Percentiles rank a stretch among this genome's conserved stretches.
Conservation (phyloP, 2,113 vertebrate genomes). For the Lates calcarifer region DNA sequence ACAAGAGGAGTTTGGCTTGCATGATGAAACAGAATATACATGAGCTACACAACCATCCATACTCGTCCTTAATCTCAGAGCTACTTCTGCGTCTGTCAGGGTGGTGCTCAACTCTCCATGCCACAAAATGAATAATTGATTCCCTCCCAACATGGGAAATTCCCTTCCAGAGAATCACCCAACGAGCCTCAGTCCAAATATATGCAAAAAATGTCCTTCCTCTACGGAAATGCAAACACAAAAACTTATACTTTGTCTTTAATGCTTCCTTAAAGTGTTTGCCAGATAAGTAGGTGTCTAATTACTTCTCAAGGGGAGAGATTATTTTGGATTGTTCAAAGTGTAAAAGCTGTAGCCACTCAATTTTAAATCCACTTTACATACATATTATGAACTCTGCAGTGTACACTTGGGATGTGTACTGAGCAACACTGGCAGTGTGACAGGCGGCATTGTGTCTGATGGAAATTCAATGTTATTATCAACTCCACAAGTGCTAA, state of each 20-base stretch:
- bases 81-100: slow-evolving; percentile 67
- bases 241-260: slow-evolving; percentile 44
- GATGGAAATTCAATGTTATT: not conserved
- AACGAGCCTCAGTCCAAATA: slow-evolving; percentile 37
- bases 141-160: slow-evolving; percentile 61
- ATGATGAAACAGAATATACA: slow-evolving; percentile 63
- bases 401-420: not conserved
- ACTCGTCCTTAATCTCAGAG: slow-evolving; percentile 70
- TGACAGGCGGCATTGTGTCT: not conserved
- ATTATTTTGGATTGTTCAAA: slow-evolving; percentile 35
- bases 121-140: slow-evolving; percentile 80
- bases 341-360: slow-evolving; percentile 2
- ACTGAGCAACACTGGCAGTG: not conserved
- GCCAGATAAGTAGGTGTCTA: slow-evolving; percentile 40
- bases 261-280: slow-evolving; percentile 33
- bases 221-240: slow-evolving; percentile 41
- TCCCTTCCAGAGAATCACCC: slow-evolving; percentile 39
- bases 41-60: slow-evolving; percentile 62
- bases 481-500: not conserved
- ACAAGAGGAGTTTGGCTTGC: slow-evolving; percentile 35
- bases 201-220: slow-evolving; percentile 47
- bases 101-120: slow-evolving; percentile 65
- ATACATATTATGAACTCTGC: slow-evolving; percentile 9
- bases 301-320: slow-evolving; percentile 33
- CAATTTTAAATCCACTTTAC: not conserved